Conservation (phyloP, 2,797 vertebrate genomes). For the Gallinago nigripennis region DNA sequence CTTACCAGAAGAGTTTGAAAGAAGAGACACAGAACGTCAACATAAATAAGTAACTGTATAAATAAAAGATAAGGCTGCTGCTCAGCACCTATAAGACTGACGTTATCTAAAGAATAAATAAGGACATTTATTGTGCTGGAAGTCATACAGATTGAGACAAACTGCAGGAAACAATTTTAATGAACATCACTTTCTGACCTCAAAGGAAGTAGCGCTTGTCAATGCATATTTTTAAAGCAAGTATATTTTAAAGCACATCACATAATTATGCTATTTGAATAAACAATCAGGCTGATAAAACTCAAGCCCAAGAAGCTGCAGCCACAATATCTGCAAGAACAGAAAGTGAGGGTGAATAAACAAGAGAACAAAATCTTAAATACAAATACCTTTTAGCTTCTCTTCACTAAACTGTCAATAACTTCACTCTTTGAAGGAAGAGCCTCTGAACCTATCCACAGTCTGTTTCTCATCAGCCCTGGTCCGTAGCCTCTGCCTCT, state of each 20-base stretch:
- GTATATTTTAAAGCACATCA: background rate
- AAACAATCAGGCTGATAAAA: background rate
- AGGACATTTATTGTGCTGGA: background rate
- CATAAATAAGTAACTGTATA: slow-evolving; percentile 71
- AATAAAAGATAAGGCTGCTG: slow-evolving; percentile 65
- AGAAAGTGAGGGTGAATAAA: background rate
- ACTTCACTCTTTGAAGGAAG: background rate
- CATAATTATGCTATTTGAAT: background rate
- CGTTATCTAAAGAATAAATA: slow-evolving; percentile 43
- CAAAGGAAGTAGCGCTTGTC: background rate
- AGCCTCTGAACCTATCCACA: background rate
- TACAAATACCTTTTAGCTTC: slow-evolving; percentile 32
- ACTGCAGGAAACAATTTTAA: slow-evolving; percentile 17
- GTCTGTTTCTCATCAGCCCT: background rate
- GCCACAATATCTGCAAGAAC: background rate
- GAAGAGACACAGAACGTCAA: slow-evolving; percentile 40
- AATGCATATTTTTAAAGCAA: background rate
- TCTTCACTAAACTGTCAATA: background rate
- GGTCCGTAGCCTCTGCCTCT: background rate
- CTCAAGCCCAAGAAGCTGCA: background rate
- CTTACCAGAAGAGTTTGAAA: slow-evolving; percentile 47
- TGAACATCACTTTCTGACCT: slow-evolving; percentile 4
- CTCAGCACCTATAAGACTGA: background rate
- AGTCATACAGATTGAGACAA: background rate
- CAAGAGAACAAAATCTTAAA: background rate